Evolutionary conservation across 2,888 invertebrate species (phyloP).

Genomic region (Nomada fucata): DNA sequence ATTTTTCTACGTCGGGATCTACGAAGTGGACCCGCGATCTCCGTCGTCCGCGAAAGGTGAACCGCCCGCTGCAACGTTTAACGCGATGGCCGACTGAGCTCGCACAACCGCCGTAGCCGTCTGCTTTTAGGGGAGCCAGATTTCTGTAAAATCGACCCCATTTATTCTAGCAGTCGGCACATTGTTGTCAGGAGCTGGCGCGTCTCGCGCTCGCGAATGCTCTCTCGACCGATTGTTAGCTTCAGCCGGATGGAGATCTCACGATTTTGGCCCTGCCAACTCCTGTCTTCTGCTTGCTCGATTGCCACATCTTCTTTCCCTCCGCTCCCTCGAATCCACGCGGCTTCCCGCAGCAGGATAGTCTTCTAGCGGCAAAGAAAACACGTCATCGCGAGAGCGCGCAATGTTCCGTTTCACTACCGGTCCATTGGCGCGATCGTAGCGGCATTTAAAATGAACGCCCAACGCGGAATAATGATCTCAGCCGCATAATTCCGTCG

Average conservation of each 20-base stretch:
- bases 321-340: neutral
- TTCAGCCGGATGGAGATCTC: conserved; percentile 19
- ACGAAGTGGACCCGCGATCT: neutral
- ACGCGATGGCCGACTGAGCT: conserved; percentile 24
- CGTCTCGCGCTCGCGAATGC: conserved; percentile 43
- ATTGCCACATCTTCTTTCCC: neutral
- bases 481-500: neutral
- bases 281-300: conserved; percentile 6
- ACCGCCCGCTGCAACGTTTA: neutral
- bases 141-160: conserved; percentile 49
- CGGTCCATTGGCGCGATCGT: neutral
- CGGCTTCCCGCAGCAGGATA: neutral
- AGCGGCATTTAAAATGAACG: neutral
- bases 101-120: conserved; percentile 17
- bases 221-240: conserved; percentile 42
- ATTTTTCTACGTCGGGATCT: neutral
- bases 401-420: too few species aligned
- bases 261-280: conserved; percentile 32
- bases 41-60: neutral
- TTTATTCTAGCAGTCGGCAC: conserved; percentile 54
- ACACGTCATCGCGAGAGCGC: too few species aligned
- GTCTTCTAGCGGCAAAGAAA: too few species aligned
- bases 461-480: too few species aligned
- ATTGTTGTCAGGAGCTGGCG: conserved; percentile 46
- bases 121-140: conserved; percentile 27